A percentile compares a stretch with the other conserved stretches of the same genome.
phyloP scores from a whole-genome alignment of 2,797 vertebrate genomes.

The Sebastes nivosus region DNA sequence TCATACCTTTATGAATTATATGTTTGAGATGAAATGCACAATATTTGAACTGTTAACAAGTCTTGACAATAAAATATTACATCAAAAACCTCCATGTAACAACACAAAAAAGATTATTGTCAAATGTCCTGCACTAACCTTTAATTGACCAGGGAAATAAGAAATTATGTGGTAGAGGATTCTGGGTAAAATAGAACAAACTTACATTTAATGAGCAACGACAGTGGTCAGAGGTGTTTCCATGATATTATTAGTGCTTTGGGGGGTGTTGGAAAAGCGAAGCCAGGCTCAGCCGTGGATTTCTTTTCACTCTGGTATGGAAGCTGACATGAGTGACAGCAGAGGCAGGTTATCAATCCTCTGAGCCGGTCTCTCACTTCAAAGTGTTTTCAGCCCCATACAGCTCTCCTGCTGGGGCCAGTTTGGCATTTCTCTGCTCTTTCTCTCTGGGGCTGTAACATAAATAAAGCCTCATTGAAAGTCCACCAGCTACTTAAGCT shows the following conservation, averaged over 20 bases:
- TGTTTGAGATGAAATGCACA: not conserved
- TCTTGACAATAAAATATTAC: not conserved
- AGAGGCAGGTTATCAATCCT: conserved; percentile 82
- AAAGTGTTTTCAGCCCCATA: conserved; percentile 79
- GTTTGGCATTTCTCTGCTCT: conserved; percentile 83
- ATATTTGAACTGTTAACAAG: not conserved
- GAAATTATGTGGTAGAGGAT: conserved; percentile 10
- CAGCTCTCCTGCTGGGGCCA: conserved; percentile 79
- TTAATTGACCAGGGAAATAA: conserved; percentile 27
- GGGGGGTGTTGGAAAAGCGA: conserved; percentile 65
- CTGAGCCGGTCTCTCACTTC: conserved; percentile 79
- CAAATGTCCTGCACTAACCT: conserved; percentile 7
- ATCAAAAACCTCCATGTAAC: not conserved
- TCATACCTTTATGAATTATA: too few relatives aligned
- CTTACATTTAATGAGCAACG: conserved; percentile 45
- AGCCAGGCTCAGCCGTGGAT: conserved; percentile 66
- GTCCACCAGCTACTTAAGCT: conserved; percentile 86
- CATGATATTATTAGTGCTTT: conserved; percentile 53
- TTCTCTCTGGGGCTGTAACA: conserved; percentile 82
- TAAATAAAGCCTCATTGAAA: conserved; percentile 87
- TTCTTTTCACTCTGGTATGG: conserved; percentile 58
- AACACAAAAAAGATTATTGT: not conserved
- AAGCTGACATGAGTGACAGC: conserved; percentile 81
- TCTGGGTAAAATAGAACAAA: conserved; percentile 40
- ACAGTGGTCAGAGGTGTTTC: conserved; percentile 48